Base-by-base conservation (phyloP, 2,113 vertebrate genomes). In the Lophura nycthemera region DNA sequence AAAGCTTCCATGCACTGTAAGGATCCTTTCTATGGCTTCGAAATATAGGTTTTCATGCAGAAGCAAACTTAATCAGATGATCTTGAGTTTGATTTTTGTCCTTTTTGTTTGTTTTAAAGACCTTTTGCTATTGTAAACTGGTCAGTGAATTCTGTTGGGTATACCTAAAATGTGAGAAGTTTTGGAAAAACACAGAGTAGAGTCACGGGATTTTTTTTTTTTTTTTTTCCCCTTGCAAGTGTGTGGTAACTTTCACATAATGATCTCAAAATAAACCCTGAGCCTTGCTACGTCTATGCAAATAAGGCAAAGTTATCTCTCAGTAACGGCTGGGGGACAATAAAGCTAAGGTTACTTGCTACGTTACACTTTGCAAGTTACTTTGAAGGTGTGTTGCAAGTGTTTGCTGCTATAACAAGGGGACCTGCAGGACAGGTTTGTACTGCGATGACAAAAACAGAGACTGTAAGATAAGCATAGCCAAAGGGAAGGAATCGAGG, bases 371-470 rank as follows among this genome's bases (percentile, higher is more conserved):
- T n/a, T 59, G 56, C 19, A n/a, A 20, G 56, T 59, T 59, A 8
- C 57, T 38, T 24, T 7, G 13, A 13, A 13, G 56, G 4, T 13
- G 40, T 3, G 4, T 21, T 17, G 60, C n/a, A 2, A 40, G 30
- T 1, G 42, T 48, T 70, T 0, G 11, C 19, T 32, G 70, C 60
- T 34, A 0, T 10, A 16, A 25, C 6, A 4, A 40, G 27, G 60
- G 36, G 36, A 38, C 16, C 32, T 7, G 21, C 14, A 1, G 52
- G 60, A 67, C 22, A 15, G 30, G 5, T 36, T 13, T n/a, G 1
- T 27, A 10, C 14, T 2, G 14, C 1, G 10, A n/a, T n/a, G 29
- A 36, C 66, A 27, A 12, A 27, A 40, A 7, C 10, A 3, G 43
- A 8, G 43, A 7, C 40, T 19, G 20, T 24, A 10, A 15, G 60